Conservation (phyloP, 2,888 invertebrate genomes). For the Melipona bicolor region DNA sequence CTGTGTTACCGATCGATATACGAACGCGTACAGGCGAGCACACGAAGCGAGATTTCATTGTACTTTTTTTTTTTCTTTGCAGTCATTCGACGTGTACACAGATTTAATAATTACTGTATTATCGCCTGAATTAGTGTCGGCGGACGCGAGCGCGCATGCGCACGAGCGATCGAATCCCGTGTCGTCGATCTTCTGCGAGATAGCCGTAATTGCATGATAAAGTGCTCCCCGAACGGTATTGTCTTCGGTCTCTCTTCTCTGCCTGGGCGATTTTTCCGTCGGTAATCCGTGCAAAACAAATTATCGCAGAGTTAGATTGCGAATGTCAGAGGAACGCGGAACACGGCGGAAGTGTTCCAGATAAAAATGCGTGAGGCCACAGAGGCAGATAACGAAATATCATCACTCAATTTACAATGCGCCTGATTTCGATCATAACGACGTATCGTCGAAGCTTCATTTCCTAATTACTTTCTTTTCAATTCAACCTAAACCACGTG, state of each 20-base stretch:
- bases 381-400: constrained; percentile 32
- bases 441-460: no score
- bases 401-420: not conserved
- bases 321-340: not conserved
- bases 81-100: not conserved
- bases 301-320: constrained; percentile 43
- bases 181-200: constrained; percentile 4
- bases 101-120: constrained; percentile 16
- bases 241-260: not conserved
- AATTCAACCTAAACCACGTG: no score
- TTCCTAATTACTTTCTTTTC: no score
- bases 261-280: constrained; percentile 26
- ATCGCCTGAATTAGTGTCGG: not conserved
- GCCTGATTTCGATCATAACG: no score
- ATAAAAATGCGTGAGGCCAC: constrained; percentile 39
- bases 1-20: not conserved
- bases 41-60: not conserved
- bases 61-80: not conserved
- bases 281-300: constrained; percentile 34
- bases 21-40: not conserved
- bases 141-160: not conserved
- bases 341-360: not conserved
- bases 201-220: constrained; percentile 20
- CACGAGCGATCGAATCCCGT: no score
- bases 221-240: constrained; percentile 9